Base-by-base conservation (phyloP, 2,888 invertebrate genomes). In the Campopleginae sp. region DNA sequence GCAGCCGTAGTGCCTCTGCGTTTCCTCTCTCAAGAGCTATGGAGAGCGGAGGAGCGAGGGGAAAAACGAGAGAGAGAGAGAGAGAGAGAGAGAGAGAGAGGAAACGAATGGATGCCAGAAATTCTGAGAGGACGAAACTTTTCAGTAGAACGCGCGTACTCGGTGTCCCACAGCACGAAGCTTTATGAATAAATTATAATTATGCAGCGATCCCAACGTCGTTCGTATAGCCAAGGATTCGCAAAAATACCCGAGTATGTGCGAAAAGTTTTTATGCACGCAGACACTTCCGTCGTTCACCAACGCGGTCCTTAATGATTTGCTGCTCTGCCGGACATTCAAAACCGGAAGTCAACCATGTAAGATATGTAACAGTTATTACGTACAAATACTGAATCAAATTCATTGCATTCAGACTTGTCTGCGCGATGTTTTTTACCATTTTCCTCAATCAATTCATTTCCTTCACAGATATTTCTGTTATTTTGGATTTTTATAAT, bases 121-220 rank as follows among this genome's bases (percentile, higher is more conserved):
- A 76, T 76, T 65, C 76, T 19, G 27, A 38, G 38, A 76, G 48
- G 38, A 48, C 65, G 65, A 76, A 76, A 76, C 33, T 76, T 76
- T 65, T 65, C 54, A 12, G 44, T 58, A 44, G 77, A 27, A 31
- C 54, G 77, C 54, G 77, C 42, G 77, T 23, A 66, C 66, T 66
- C 19, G 48, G 65, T 38, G n/a, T 58, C 48, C 31, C 27, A 12
- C 14, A n/a, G 65, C 77, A 27, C 51, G 19, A 23, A 33, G 51
- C 48, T 77, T 27, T 58, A 78, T 78, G 78, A 78, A 78, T 78
- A 78, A 51, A 68, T 78, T 54, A 78, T 78, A 78, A 78, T 78
- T 68, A 78, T 68, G 51, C 51, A 51, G 23, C 58, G 51, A 19
- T 76, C 0, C 23, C 31, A 12, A 7, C 19, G n/a, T 17, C 46